Evolutionary conservation across 2,888 invertebrate genomes (phyloP).

Genomic region (Lobophora halterata): DNA sequence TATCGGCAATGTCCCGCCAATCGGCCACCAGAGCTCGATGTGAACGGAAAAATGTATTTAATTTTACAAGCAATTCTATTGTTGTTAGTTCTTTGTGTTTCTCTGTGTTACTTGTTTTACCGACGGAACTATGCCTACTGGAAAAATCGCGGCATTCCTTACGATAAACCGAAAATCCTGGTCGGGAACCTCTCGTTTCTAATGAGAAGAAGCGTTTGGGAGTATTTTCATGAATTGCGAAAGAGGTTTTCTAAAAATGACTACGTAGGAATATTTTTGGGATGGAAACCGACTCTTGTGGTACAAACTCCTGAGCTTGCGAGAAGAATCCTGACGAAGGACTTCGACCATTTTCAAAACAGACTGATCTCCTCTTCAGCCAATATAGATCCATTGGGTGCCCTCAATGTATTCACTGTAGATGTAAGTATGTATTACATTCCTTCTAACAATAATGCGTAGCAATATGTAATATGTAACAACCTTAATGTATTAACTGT

Average conservation of each 20-base stretch:
- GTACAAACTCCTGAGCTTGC: slow-evolving; percentile 58
- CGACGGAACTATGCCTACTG: slow-evolving; percentile 54
- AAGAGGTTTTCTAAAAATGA: slow-evolving; percentile 38
- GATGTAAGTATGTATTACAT: slow-evolving; percentile 44
- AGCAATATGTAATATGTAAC: too few relatives aligned
- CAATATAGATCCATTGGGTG: slow-evolving; percentile 52
- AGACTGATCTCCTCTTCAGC: slow-evolving; percentile 46
- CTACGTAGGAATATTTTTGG: slow-evolving; percentile 56
- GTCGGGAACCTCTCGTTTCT: slow-evolving; percentile 54
- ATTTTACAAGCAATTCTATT: slow-evolving; percentile 31
- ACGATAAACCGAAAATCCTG: slow-evolving; percentile 46
- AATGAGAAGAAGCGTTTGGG: slow-evolving; percentile 54
- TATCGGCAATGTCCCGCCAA: too few relatives aligned
- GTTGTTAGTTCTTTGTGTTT: slow-evolving; percentile 33
- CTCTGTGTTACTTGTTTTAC: slow-evolving; percentile 41
- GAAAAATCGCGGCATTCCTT: slow-evolving; percentile 54
- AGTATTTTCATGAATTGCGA: slow-evolving; percentile 45
- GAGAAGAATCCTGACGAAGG: slow-evolving; percentile 49
- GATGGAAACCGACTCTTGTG: slow-evolving; percentile 51
- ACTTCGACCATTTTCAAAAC: slow-evolving; percentile 53
- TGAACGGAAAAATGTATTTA: slow-evolving; percentile 27
- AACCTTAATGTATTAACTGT: too few relatives aligned
- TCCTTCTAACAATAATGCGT: too few relatives aligned
- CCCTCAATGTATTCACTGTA: slow-evolving; percentile 58
- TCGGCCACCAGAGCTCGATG: slow-evolving; percentile 2